A percentile compares a stretch with the other conserved stretches of the same genome.
Evolutionary conservation across 2,888 invertebrate species (phyloP).

Genomic region (Teinopalpus imperialis): DNA sequence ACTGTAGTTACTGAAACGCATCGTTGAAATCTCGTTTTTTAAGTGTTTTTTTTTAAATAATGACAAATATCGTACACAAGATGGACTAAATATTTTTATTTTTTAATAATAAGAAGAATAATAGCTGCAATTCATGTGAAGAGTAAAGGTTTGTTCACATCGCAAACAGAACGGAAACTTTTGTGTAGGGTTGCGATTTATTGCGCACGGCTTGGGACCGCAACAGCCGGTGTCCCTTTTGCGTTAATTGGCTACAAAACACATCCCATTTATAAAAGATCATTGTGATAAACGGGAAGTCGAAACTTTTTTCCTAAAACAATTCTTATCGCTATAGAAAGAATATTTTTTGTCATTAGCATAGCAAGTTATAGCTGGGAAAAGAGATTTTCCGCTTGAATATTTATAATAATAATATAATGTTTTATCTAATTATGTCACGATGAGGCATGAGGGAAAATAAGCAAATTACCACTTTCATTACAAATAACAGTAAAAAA

Average conservation of each 20-base stretch:
- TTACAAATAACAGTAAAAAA: no score
- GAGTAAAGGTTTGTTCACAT: constrained; percentile 34
- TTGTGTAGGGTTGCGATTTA: constrained; percentile 77
- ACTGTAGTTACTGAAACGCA: no score
- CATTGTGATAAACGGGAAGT: constrained; percentile 56
- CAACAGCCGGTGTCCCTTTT: constrained; percentile 67
- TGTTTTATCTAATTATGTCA: no score
- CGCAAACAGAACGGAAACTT: constrained; percentile 61
- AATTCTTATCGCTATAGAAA: constrained; percentile 9
- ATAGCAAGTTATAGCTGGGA: background rate
- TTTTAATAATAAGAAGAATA: no score
- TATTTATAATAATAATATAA: no score
- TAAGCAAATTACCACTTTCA: no score
- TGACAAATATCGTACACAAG: no score
- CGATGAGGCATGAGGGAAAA: no score
- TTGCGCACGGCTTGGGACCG: constrained; percentile 54
- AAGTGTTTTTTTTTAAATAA: no score
- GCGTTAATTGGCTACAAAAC: constrained; percentile 80
- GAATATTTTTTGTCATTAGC: background rate
- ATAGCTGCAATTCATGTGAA: constrained; percentile 35
- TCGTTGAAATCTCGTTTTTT: no score
- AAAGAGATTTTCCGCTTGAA: constrained; percentile 1
- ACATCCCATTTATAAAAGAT: constrained; percentile 66
- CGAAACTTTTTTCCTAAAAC: constrained; percentile 34
- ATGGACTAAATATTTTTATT: no score